Base-by-base conservation (phyloP, 2,888 invertebrate species). In the Hyles lineata region DNA sequence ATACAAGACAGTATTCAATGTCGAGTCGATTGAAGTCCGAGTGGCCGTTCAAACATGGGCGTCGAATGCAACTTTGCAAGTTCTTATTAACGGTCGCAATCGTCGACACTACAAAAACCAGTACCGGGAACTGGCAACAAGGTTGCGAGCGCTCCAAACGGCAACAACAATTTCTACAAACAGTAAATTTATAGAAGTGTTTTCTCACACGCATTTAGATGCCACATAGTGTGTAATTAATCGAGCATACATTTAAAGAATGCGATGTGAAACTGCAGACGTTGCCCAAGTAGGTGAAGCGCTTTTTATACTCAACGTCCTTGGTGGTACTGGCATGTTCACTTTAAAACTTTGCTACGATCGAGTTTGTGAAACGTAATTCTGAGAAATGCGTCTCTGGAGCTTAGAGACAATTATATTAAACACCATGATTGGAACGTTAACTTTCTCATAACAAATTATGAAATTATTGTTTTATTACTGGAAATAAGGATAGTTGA, bases 81-180 rank as follows among this genome's bases (percentile, higher is more conserved):
- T 82, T 81, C 78, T 83, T 83, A 80, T 79, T 81, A 83, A 78
- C 80, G 76, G 78, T 81, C 76, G 79, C 82, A 81, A 82, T 77
- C 76, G 78, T 78, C 75, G 74, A 76, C 73, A 73, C 73, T 75
- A 82, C 80, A 87, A 87, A 87, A 89, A 87, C 85, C 82, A 81
- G 83, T 78, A 78, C 76, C 79, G 76, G 79, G 82, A 83, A 81
- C 80, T 79, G 74, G 75, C 75, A 72, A 70, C 78, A 81, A 81
- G 77, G 77, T 76, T 80, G 78, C 79, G 76, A 76, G 77, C 78
- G 43, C 43, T 25, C 50, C 15, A 50, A 67, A 67, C 67, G 67
- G 50, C 67, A 78, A 81, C 67, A 78, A 80, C 79, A 81, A 81
- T 78, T 81, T 82, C 77, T 79, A 80, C 78, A 84, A 83, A 81